Evolutionary conservation across 1,140 invertebrate genomes (phyloP), one percentile per base, ranked within the genome.

Genomic region (Lanistes nyassanus): DNA sequence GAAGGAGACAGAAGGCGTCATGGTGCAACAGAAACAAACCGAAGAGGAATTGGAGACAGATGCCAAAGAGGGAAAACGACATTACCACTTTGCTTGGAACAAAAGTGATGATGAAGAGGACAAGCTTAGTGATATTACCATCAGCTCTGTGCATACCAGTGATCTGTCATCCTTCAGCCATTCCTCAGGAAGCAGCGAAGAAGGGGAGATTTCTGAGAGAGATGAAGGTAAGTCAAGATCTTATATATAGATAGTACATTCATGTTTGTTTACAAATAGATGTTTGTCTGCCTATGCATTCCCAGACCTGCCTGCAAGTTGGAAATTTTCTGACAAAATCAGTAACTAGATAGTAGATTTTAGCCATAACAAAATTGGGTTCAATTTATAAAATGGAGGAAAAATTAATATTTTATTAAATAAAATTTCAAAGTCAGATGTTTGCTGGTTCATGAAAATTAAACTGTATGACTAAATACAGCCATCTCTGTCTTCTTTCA

Each of bases 101-200:
- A 51, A 71, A 53, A 60, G 23, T 1, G 73, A 78, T 55, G 71
- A 78, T 29, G 71, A 42, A 53, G 78, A 75, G 39, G 68, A 71
- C 42, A 62, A 60, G 21, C 37, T 66, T 47, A 79, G 77, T 9
- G 88, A 90, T 75, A 74, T 89, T 3, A 84, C 86, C 9, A 80
- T 89, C 26, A 90, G 88, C 74, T 90, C 90, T 37, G 87, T 90
- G 13, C 90, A 91, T 80, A 91, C 90, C 2, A 90, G 90, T 84
- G 90, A 91, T 75, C 77, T 91, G 51, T 90, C 89, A 5, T 84
- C 86, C 34, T 90, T 87, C 84, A 89, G 90, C 55, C 88, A 89
- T 71, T 76, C 81, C 13, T 75, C 75, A 16, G 21, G 13, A 37
- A 78, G 76, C 47, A 74, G 72, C 62, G 78, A 82, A 23, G 56